Conservation (phyloP, 2,888 invertebrate species). For the Argynnis bischoffii region DNA sequence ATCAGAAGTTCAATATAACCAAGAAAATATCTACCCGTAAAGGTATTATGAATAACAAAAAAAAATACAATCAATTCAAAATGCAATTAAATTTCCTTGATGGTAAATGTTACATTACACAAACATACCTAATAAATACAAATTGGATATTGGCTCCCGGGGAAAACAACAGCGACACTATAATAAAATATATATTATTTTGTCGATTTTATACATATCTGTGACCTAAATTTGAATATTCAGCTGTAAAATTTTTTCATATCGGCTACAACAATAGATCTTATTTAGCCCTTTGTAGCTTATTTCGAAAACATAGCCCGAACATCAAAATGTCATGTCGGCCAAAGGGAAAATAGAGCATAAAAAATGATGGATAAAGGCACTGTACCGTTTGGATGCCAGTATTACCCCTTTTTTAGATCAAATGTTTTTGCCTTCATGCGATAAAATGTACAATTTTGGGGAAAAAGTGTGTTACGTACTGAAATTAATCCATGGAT, state of each 20-base stretch:
- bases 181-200: background rate
- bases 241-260: constrained; percentile 4
- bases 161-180: background rate
- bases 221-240: background rate
- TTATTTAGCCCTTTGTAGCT: constrained; percentile 17
- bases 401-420: constrained; percentile 9
- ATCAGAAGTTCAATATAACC: no score
- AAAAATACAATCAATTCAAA: no score
- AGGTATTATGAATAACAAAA: no score
- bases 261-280: constrained; percentile 12
- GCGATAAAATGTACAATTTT: constrained; percentile 3
- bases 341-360: constrained; percentile 22
- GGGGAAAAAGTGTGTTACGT: background rate
- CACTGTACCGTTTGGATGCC: constrained; percentile 11
- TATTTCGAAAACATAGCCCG: constrained; percentile 15
- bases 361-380: constrained; percentile 10
- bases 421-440: constrained; percentile 13
- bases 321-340: constrained; percentile 15
- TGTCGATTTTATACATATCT: background rate
- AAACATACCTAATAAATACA: no score
- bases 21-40: no score
- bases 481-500: background rate
- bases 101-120: no score
- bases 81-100: no score
- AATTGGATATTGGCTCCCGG: no score